Evolutionary conservation across 2,797 vertebrate genomes (phyloP), one percentile per base, ranked within the genome.

Genomic region (Amblyraja radiata): DNA sequence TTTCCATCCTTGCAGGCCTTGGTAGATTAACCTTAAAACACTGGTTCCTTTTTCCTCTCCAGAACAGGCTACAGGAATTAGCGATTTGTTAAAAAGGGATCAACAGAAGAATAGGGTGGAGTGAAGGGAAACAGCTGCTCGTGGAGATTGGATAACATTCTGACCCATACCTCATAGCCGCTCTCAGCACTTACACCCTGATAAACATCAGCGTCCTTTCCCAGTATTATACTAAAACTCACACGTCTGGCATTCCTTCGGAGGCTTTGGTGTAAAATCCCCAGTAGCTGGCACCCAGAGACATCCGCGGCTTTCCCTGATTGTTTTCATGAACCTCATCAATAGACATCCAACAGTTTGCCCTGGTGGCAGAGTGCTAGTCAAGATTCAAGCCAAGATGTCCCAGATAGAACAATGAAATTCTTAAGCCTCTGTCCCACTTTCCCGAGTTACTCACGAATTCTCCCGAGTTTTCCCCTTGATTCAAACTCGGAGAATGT

Each of bases 111-210:
- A 93, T 93, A 94, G 94, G 95, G 92, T 74, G 93, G 93, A 94
- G 94, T 94, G 83, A 93, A 93, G 94, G 96, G 95, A 96, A 96
- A 95, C 93, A 94, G 94, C 95, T 96, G 95, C 93, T 94, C 68
- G 0, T 83, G 61, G 91, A 96, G 95, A 96, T 96, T 95, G 95
- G 95, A 95, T 94, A 94, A 93, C 94, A 94, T 93, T 94, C 94
- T 91, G 94, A 93, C 94, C 94, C 14, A 46, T 58, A 95, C 94
- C 94, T 94, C 95, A 93, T 93, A 23, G 4, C 93, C 93, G 94
- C 94, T 94, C 94, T 94, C 94, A 94, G 94, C 93, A 93, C 94
- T 93, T 39, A 61, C 54, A 0, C 94, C 93, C 94, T 93, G 93
- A 93, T 83, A 93, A 73, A 93, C 80, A 92, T 78, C 91, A 93